These are phyloP conservation scores for Bombylius major DNA, from an alignment of 2,888 invertebrate genomes.

Conservation along the genomic window DNA sequence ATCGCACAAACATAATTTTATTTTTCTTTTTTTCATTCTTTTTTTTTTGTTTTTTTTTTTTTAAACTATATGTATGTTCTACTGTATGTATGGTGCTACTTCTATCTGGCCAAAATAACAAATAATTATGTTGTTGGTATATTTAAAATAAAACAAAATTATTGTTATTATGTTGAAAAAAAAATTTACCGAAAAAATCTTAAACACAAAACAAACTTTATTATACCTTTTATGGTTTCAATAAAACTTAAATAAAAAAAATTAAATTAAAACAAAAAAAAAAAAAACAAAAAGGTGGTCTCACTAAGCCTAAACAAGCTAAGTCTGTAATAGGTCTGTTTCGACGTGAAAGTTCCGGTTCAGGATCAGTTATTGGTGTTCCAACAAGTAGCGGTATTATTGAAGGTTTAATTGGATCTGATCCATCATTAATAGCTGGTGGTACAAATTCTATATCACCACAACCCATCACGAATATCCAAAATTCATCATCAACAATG, in stretches of 20 bases:
- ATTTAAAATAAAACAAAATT: conserved; percentile 3
- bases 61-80: conserved; percentile 11
- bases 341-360: conserved; percentile 68
- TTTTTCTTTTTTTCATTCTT: conserved; percentile 7
- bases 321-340: conserved; percentile 84
- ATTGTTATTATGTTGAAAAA: no score
- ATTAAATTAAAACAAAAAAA: conserved; percentile 9
- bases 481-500: conserved; percentile 14
- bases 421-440: conserved; percentile 37
- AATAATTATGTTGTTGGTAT: conserved; percentile 15
- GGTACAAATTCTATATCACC: conserved; percentile 36
- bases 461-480: conserved; percentile 21
- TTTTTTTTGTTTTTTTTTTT: conserved; percentile 5
- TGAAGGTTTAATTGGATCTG: conserved; percentile 39
- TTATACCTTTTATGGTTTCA: neutral
- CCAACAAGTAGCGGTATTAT: conserved; percentile 36
- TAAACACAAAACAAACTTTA: conserved; percentile 9
- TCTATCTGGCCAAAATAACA: conserved; percentile 1
- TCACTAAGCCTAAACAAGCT: conserved; percentile 72
- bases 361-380: conserved; percentile 44
- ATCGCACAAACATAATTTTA: neutral
- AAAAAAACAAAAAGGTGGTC: conserved; percentile 49
- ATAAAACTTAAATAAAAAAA: conserved; percentile 10
- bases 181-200: neutral
- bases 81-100: conserved; percentile 1